Evolutionary conservation across 2,888 invertebrate species (phyloP).

Genomic region (Carterocephalus palaemon): DNA sequence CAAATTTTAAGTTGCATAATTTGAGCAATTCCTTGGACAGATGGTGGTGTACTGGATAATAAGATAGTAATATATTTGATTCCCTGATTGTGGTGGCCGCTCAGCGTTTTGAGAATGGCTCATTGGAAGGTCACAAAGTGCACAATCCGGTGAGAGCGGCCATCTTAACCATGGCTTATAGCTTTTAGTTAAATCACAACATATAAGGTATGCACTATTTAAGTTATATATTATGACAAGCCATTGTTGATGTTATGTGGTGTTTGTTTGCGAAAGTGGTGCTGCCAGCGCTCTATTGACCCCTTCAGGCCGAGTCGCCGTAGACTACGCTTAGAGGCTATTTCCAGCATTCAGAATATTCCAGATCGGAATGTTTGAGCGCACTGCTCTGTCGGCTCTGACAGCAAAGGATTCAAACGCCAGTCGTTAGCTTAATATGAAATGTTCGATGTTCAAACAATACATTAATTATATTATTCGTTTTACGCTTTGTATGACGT

Average conservation of each 20-base stretch:
- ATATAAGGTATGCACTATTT: conserved; percentile 53
- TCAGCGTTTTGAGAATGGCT: conserved; percentile 9
- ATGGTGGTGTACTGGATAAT: conserved; percentile 27
- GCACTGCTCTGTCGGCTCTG: conserved; percentile 36
- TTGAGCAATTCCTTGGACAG: conserved; percentile 21
- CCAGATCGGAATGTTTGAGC: too few species aligned
- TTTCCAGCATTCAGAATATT: conserved; percentile 39
- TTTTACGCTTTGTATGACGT: neutral
- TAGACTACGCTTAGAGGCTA: conserved; percentile 45
- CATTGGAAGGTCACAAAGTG: conserved; percentile 51
- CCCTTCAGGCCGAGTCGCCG: conserved; percentile 2
- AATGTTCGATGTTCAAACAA: too few species aligned
- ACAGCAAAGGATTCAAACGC: conserved; percentile 29
- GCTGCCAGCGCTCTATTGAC: conserved; percentile 22
- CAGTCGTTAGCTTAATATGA: neutral
- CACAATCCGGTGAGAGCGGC: conserved; percentile 34
- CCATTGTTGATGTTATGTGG: conserved; percentile 46
- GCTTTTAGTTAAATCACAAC: conserved; percentile 57
- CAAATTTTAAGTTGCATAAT: conserved; percentile 18
- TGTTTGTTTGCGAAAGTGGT: conserved; percentile 30
- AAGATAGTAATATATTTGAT: conserved; percentile 29
- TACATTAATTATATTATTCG: conserved; percentile 20
- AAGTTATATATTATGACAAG: conserved; percentile 58
- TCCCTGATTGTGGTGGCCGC: conserved; percentile 41
- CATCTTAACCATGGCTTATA: conserved; percentile 47